Evolutionary conservation across 2,797 vertebrate species (phyloP).

Genomic region (Catharus ustulatus): DNA sequence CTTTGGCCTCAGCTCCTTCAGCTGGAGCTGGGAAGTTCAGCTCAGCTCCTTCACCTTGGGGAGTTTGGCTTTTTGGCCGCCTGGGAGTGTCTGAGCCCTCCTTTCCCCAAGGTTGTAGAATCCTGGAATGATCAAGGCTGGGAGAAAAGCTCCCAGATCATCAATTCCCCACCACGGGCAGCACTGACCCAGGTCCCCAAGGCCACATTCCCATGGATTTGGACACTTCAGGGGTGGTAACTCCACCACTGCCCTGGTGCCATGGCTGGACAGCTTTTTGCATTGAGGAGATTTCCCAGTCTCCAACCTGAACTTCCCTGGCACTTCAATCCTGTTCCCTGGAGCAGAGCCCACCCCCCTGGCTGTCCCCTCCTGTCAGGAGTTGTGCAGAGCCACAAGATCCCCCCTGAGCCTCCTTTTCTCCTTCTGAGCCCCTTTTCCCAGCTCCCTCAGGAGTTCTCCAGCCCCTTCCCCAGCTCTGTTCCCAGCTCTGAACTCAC

Average conservation of each 20-base stretch:
- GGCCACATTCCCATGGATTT: neutral
- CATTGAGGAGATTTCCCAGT: neutral
- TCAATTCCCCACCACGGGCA: neutral
- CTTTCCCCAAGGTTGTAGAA: accelerated
- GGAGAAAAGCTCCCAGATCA: neutral
- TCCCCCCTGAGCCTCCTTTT: neutral
- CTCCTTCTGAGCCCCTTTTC: neutral
- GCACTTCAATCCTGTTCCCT: neutral
- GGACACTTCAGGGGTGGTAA: neutral
- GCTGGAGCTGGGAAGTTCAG: too few species aligned
- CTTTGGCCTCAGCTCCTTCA: neutral
- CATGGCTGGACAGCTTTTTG: neutral
- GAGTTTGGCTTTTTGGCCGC: accelerated
- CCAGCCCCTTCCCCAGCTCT: neutral
- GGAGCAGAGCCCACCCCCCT: accelerated
- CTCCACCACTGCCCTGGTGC: neutral
- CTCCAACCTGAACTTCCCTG: neutral
- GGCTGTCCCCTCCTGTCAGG: neutral
- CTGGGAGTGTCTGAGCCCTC: neutral
- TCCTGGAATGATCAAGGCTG: neutral
- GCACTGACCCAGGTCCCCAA: neutral
- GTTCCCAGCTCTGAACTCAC: accelerated
- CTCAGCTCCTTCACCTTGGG: too few species aligned
- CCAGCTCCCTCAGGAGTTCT: neutral
- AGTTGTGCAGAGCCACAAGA: neutral